Evolutionary conservation across 1,140 invertebrate species (phyloP).

Genomic region (Philaenus spumarius): DNA sequence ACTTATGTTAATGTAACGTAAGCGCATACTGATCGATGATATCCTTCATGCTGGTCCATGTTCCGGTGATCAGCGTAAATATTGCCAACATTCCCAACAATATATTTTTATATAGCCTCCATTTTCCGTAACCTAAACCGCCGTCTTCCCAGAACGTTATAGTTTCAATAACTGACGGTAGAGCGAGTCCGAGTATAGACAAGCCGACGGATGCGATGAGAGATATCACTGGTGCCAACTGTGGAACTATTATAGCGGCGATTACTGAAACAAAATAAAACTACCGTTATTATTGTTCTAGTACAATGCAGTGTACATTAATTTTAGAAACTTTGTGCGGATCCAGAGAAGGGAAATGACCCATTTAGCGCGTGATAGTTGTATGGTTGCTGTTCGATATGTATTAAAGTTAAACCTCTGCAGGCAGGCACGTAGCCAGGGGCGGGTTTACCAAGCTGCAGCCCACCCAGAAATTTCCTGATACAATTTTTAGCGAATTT

Average conservation of each 20-base stretch:
- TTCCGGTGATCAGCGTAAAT: constrained; percentile 10
- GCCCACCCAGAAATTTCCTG: too few species aligned
- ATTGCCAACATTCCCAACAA: constrained; percentile 1
- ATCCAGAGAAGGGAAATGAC: too few species aligned
- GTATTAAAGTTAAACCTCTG: too few species aligned
- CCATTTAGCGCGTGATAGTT: too few species aligned
- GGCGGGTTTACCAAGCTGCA: too few species aligned
- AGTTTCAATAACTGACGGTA: constrained; percentile 78
- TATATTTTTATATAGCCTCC: constrained; percentile 14
- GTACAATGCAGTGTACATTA: too few species aligned
- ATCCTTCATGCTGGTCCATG: background rate
- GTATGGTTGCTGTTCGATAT: too few species aligned
- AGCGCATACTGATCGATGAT: constrained; percentile 1
- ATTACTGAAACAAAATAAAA: constrained; percentile 43
- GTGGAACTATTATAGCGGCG: constrained; percentile 70
- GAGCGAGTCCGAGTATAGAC: constrained; percentile 82
- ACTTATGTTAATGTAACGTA: too few species aligned
- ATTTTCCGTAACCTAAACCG: constrained; percentile 8
- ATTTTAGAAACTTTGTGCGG: too few species aligned
- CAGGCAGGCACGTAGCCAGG: too few species aligned
- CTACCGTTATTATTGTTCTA: too few species aligned
- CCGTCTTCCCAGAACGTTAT: constrained; percentile 14
- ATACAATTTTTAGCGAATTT: too few species aligned
- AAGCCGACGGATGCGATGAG: constrained; percentile 83
- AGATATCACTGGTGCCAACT: constrained; percentile 85